Percentiles rank a stretch among this genome's conserved stretches.
Conservation (phyloP, 2,113 vertebrate genomes). For the Periophthalmodon schlosseri region DNA sequence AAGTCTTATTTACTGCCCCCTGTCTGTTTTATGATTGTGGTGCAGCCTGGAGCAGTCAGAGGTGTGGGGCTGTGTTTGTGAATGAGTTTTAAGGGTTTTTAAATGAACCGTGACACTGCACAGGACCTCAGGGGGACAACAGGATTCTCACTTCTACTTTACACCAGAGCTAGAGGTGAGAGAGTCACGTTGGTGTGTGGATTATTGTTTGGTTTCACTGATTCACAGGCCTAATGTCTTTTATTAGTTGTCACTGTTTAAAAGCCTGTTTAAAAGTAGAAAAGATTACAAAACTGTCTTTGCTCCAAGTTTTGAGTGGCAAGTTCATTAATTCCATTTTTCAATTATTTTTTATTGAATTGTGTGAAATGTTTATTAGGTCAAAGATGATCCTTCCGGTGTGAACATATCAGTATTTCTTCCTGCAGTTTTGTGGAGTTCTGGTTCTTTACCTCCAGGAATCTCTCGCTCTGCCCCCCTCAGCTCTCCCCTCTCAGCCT, state of each 20-base stretch:
- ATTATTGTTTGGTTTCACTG: no score
- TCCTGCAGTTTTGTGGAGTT: slow-evolving; percentile 33
- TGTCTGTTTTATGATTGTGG: slow-evolving; percentile 40
- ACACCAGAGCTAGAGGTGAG: background rate
- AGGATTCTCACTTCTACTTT: slow-evolving; percentile 34
- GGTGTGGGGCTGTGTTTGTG: slow-evolving; percentile 46
- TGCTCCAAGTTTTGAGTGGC: no score
- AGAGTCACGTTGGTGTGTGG: slow-evolving; percentile 8
- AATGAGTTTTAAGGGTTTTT: slow-evolving; percentile 52
- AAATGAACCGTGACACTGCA: slow-evolving; percentile 76
- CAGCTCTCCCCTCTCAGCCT: slow-evolving; percentile 29
- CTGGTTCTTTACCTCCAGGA: slow-evolving; percentile 53
- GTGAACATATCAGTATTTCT: background rate
- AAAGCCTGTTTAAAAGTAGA: no score
- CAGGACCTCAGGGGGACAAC: slow-evolving; percentile 57
- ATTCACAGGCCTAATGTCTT: no score
- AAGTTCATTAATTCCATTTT: no score
- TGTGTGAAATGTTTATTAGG: background rate
- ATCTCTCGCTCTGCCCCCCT: slow-evolving; percentile 20
- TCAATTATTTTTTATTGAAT: no score
- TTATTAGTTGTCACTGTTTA: no score
- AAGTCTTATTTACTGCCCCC: slow-evolving; percentile 61
- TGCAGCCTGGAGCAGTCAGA: slow-evolving; percentile 41
- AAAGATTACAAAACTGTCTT: no score
- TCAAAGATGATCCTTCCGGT: background rate